Evolutionary conservation across 2,797 vertebrate genomes (phyloP), one percentile per base, ranked within the genome.

Genomic region (Gymnodraco acuticeps): DNA sequence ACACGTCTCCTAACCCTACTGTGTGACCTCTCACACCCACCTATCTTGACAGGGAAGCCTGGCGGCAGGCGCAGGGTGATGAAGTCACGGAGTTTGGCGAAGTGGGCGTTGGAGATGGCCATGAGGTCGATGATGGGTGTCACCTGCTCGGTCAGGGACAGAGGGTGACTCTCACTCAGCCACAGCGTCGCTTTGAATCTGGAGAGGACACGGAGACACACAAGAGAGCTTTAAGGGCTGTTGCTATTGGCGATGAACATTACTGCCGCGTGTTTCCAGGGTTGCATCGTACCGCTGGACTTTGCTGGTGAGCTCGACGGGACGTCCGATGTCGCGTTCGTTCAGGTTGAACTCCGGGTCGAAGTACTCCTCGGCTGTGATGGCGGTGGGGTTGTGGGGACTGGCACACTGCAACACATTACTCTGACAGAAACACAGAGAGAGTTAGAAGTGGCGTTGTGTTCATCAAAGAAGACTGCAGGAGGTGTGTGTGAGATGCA

Each of bases 51-150:
- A 0, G 97, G 98, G 90, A 99, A 99, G 64, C 98, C 98, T 0
- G 97, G 97, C 0, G 98, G 98, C 50, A 99, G 94, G 79, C 96
- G 96, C 61, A 98, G 92, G 54, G 97, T 98, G 93, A 99, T 99
- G 92, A 99, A 99, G 90, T 99, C 98, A 0, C 98, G 95, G 66
- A 99, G 92, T 68, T 99, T 99, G 87, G 97, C 98, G 47, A 99
- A 99, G 93, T 99, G 98, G 38, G 97, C 97, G 0, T 99, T 99
- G 80, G 97, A 98, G 91, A 99, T 99, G 74, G 98, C 98, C 98
- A 99, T 99, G 76, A 99, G 96, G 94, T 99, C 98, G 13, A 99
- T 97, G 90, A 99, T 99, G 87, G 98, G 97, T 0, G 96, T 97
- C 92, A 99, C 97, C 92, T 99, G 98, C 94, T 98, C 96, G 1